Evolutionary conservation across 1,140 invertebrate genomes (phyloP), one percentile per base, ranked within the genome.

Genomic region (Ostrea edulis): DNA sequence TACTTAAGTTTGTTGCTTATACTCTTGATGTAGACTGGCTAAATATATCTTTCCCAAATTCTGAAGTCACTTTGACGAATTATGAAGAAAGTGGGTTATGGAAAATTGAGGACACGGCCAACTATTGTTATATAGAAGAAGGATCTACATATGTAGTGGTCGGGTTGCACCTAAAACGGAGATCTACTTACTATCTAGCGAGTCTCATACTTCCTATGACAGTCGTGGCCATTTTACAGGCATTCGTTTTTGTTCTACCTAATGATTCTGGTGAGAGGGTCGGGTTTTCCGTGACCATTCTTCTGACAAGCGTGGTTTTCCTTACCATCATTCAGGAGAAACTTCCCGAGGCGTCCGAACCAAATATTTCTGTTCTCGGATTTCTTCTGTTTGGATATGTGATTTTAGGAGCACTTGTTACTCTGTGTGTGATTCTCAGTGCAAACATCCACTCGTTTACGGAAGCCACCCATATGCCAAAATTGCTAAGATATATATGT

Each of bases 221-320:
- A 20, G 8, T 83, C 14, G 22, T 87, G 22, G 51, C 53, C 2
- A 35, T 87, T 51, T 53, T 87, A 17, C 81, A 83, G 4, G n/a
- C 54, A 14, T 29, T 87, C 17, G 86, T 87, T 35, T 87, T 87
- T 17, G 20, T 87, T 0, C 86, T 87, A 9, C 86, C 86, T 1
- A 35, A 54, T 22, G 86, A 87, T 44, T 82, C 53, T 1, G 86
- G 86, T 12, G 86, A 87, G n/a, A 35, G 86, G 29, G 81, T 87
- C 4, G 51, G 77, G 5, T 87, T 82, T 55, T 87, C 86, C 5
- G 53, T 87, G 14, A 87, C 86, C 14, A 35, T 87, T 7, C 35
- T 87, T 3, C 25, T 87, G 11, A 53, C 86, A 0, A 83, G 54
- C 9, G 86, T 81, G 44, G 86, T 87, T 44, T 87, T 82, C 55